These are phyloP conservation scores for Jordanella pulchra DNA, from an alignment of 2,797 vertebrate species.

Conservation along the genomic window DNA sequence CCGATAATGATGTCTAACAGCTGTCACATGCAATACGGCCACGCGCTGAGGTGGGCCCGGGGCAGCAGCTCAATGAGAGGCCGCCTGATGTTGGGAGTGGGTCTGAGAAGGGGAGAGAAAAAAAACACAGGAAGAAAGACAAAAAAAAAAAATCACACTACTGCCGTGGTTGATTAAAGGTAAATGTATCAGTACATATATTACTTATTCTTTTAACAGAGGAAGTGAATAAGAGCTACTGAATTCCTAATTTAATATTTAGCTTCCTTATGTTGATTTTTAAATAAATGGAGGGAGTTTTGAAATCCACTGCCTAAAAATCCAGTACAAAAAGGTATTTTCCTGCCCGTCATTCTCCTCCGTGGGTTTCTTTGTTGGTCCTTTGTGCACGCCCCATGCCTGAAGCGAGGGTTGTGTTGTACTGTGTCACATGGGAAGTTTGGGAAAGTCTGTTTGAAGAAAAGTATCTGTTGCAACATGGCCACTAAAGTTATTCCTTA, in stretches of 20 bases:
- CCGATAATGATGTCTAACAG: slow-evolving; percentile 82
- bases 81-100: slow-evolving; percentile 54
- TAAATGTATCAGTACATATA: slow-evolving; percentile 42
- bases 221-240: slow-evolving; percentile 40
- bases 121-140: slow-evolving; percentile 1
- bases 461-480: slow-evolving; percentile 54
- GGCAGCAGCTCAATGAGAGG: slow-evolving; percentile 67
- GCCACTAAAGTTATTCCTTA: slow-evolving; percentile 50
- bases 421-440: slow-evolving; percentile 64
- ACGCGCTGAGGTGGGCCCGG: slow-evolving; percentile 68
- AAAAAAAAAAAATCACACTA: slow-evolving; percentile 27
- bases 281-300: slow-evolving; percentile 69
- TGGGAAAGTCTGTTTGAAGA: slow-evolving; percentile 72
- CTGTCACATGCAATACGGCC: slow-evolving; percentile 73
- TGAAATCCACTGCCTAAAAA: slow-evolving; percentile 71
- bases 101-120: slow-evolving; percentile 7
- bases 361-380: slow-evolving; percentile 75
- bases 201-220: slow-evolving; percentile 4
- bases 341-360: slow-evolving; percentile 67
- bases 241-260: slow-evolving; percentile 50
- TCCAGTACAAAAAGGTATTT: slow-evolving; percentile 74
- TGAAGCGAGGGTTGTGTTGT: slow-evolving; percentile 71
- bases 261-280: slow-evolving; percentile 63
- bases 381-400: slow-evolving; percentile 70
- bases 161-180: slow-evolving; percentile 45